A percentile compares a stretch with the other conserved stretches of the same genome.
These are phyloP conservation scores for Podarcis siculus DNA, from an alignment of 2,797 vertebrate species.

Conservation along the genomic window DNA sequence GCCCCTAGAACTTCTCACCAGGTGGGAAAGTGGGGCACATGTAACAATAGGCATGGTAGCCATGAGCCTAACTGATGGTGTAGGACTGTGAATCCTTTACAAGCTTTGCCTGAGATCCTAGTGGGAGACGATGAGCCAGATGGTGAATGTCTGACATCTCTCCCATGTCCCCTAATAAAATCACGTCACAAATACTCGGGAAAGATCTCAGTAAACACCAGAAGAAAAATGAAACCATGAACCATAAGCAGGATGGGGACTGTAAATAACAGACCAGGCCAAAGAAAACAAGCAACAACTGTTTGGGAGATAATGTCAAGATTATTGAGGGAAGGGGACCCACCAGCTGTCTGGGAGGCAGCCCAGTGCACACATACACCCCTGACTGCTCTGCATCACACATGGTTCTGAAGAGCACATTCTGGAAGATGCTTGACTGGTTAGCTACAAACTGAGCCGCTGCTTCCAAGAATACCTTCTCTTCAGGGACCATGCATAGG, in stretches of 20 bases:
- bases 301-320: conserved; percentile 77
- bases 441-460: background rate
- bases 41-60: background rate
- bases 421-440: background rate
- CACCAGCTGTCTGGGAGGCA: conserved; percentile 62
- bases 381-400: background rate
- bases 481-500: background rate
- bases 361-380: conserved; percentile 37
- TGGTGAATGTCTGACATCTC: conserved; percentile 70
- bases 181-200: conserved; percentile 74
- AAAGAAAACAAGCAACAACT: conserved; percentile 75
- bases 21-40: background rate
- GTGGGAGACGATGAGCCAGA: conserved; percentile 60
- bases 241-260: conserved; percentile 76
- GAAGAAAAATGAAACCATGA: conserved; percentile 76
- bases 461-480: background rate
- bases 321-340: conserved; percentile 67
- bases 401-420: background rate
- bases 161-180: conserved; percentile 70
- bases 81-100: background rate
- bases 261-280: conserved; percentile 74
- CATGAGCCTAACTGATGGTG: background rate
- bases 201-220: conserved; percentile 74
- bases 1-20: background rate
- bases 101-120: background rate